phyloP scores from a whole-genome alignment of 2,888 invertebrate species.

The Lepidocyrtoides sp. region DNA sequence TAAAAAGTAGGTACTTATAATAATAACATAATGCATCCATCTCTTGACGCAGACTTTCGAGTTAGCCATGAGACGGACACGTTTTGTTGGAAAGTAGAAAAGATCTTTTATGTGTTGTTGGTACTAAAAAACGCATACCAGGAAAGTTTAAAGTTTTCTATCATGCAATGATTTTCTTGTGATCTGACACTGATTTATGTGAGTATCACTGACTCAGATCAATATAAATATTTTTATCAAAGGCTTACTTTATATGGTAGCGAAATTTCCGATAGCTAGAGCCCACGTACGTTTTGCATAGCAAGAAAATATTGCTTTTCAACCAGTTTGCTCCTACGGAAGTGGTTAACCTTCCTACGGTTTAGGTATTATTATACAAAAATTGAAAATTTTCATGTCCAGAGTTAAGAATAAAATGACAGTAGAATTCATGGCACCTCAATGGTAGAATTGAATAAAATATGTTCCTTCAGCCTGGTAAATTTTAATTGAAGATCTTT shows the following conservation, averaged over 20 bases:
- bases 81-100: conserved; percentile 16
- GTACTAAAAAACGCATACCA: neutral
- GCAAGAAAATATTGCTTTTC: neutral
- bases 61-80: conserved; percentile 36
- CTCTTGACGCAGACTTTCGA: neutral
- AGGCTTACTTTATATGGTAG: conserved; percentile 31
- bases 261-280: neutral
- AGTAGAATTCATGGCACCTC: too few species aligned
- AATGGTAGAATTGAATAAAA: too few species aligned
- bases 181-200: conserved; percentile 18
- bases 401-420: neutral
- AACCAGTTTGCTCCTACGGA: conserved; percentile 15
- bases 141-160: conserved; percentile 13
- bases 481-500: too few species aligned
- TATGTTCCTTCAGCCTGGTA: too few species aligned
- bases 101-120: neutral
- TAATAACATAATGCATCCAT: conserved; percentile 8
- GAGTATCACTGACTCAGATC: neutral
- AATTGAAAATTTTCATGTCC: neutral
- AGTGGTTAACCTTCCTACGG: neutral
- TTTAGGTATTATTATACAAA: too few species aligned
- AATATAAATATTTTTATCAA: neutral
- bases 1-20: conserved; percentile 47
- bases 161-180: conserved; percentile 26
- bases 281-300: neutral